Conservation (phyloP, 2,113 vertebrate genomes). For the Lipophrys pholis region DNA sequence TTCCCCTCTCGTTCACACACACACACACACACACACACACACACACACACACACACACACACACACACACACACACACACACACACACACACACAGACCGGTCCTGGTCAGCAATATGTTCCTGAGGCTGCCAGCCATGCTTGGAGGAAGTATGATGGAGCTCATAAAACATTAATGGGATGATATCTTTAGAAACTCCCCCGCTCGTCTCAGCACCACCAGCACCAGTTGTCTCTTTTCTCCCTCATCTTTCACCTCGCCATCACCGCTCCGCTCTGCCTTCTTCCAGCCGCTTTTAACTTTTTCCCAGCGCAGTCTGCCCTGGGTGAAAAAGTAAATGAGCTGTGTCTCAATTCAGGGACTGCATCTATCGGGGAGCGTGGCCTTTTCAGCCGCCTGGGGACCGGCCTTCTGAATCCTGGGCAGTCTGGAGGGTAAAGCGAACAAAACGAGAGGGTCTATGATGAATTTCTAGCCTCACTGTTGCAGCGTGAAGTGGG, state of each 20-base stretch:
- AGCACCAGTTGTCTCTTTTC: conserved; percentile 13
- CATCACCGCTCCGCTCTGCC: conserved; percentile 4
- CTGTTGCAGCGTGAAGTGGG: too few species aligned
- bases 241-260: conserved; percentile 23
- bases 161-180: conserved; percentile 76
- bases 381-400: too few species aligned
- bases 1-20: too few species aligned
- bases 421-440: too few species aligned
- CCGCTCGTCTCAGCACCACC: conserved; percentile 52
- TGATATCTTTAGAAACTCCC: conserved; percentile 76
- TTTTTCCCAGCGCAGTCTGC: neutral
- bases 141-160: conserved; percentile 67
- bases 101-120: conserved; percentile 70
- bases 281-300: conserved; percentile 1
- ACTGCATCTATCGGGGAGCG: too few species aligned
- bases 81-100: conserved; percentile 12
- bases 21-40: too few species aligned
- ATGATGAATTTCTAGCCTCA: too few species aligned
- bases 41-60: too few species aligned
- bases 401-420: too few species aligned
- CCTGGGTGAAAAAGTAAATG: too few species aligned
- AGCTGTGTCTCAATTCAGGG: too few species aligned
- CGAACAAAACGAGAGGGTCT: too few species aligned
- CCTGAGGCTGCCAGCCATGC: conserved; percentile 53
- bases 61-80: neutral